Percentiles rank a stretch among this genome's conserved stretches.
Evolutionary conservation across 2,888 invertebrate species (phyloP).

Genomic region (Lasioglossum marginatum): DNA sequence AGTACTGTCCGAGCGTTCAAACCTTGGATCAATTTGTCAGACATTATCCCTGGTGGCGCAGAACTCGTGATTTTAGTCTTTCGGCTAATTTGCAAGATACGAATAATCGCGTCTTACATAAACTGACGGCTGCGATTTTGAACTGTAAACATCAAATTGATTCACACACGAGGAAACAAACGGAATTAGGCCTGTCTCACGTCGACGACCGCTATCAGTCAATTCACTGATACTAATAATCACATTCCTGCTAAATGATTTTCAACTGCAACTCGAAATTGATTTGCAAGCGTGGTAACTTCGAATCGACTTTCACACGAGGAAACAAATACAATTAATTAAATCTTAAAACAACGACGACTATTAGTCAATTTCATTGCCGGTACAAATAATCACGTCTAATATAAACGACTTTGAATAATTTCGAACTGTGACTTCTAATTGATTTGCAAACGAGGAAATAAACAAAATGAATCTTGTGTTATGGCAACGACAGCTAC

Average conservation of each 20-base stretch:
- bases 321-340: no score
- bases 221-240: background rate
- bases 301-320: no score
- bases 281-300: background rate
- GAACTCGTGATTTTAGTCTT: background rate
- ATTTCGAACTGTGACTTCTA: no score
- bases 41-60: background rate
- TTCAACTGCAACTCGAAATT: background rate
- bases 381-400: no score
- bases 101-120: background rate
- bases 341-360: no score
- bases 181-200: background rate
- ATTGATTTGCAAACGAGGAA: background rate
- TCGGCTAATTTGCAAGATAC: background rate
- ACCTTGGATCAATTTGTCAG: constrained; percentile 6
- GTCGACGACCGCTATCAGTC: background rate
- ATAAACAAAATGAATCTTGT: no score
- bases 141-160: background rate
- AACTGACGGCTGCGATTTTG: background rate
- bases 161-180: background rate
- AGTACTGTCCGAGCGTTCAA: background rate
- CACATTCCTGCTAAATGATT: background rate
- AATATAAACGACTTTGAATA: no score
- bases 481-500: no score
- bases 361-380: no score